Evolutionary conservation across 1,140 invertebrate genomes (phyloP), one percentile per base, ranked within the genome.

Genomic region (Magallana gigas): DNA sequence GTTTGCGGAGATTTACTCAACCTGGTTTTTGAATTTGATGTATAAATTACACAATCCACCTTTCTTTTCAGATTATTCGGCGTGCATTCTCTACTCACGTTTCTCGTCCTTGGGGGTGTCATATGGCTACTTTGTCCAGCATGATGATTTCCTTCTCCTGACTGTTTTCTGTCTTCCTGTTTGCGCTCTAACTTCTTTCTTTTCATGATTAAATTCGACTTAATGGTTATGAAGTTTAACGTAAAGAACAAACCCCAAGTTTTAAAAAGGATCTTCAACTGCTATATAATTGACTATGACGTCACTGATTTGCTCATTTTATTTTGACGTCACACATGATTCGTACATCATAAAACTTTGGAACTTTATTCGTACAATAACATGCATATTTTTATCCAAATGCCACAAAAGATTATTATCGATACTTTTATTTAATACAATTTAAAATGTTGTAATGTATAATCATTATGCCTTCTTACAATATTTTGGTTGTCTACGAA

Each of bases 21-120:
- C 5, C 36, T 48, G 3, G 36, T 48, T 48, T 29, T 23, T 29
- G 11, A 36, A 29, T 36, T 12, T 29, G 9, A 23, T 29, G 18
- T 76, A 36, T 29, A 76, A 76, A 12, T 11, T 14, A 29, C 23
- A 29, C 9, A 36, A 76, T 29, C 36, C 68, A 76, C 68, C 36
- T 76, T 76, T 76, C 8, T 29, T 76, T 76, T 76, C 8, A 29
- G 68, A 11, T 23, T 36, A 76, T 76, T 76, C 36, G 68, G 68
- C 12, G 68, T 36, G 68, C 23, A 29, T 8, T 36, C 68, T 76
- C 23, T 76, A 23, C 68, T 29, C 18, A 36, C 68, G 68, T 18
- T 23, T 76, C 36, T 76, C 68, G 23, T 12, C 14, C 1, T 29
- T 18, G 68, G 14, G 8, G 68, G 9, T 68, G 14, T 68, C 23